phyloP scores from a whole-genome alignment of 2,113 vertebrate species.

The Caretta caretta region DNA sequence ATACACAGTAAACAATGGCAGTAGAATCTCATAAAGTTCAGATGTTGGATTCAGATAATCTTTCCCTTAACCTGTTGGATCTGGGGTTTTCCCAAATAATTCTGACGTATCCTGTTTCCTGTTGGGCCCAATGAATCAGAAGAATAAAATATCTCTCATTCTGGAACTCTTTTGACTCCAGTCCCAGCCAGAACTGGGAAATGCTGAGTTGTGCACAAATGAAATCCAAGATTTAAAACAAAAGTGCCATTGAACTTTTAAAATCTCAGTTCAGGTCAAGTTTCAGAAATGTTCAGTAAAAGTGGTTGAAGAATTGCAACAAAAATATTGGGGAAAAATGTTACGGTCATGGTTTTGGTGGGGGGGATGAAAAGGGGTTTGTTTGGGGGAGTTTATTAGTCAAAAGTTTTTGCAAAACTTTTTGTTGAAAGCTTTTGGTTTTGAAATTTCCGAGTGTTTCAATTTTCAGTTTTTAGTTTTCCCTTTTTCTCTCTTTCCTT shows the following conservation, averaged over 20 bases:
- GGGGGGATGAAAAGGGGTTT: accelerated
- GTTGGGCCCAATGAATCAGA: background rate
- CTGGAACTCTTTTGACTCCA: background rate
- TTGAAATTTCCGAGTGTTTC: background rate
- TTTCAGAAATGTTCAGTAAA: background rate
- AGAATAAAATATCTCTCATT: background rate
- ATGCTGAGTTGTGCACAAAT: background rate
- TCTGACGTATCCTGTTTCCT: background rate
- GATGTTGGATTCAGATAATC: background rate
- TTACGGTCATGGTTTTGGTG: background rate
- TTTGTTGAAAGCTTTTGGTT: background rate
- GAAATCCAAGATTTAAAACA: background rate
- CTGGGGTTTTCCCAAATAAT: background rate
- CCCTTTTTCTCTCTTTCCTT: background rate
- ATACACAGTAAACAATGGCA: background rate
- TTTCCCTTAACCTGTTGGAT: background rate
- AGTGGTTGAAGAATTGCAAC: background rate
- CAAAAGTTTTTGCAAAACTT: background rate
- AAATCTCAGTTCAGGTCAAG: background rate
- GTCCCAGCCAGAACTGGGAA: background rate
- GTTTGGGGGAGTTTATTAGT: background rate
- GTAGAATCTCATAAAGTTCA: background rate
- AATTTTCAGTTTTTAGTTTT: background rate
- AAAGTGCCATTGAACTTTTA: background rate
- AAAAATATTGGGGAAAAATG: accelerated